phyloP scores from a whole-genome alignment of 2,113 vertebrate genomes.

The Edolisoma coerulescens region DNA sequence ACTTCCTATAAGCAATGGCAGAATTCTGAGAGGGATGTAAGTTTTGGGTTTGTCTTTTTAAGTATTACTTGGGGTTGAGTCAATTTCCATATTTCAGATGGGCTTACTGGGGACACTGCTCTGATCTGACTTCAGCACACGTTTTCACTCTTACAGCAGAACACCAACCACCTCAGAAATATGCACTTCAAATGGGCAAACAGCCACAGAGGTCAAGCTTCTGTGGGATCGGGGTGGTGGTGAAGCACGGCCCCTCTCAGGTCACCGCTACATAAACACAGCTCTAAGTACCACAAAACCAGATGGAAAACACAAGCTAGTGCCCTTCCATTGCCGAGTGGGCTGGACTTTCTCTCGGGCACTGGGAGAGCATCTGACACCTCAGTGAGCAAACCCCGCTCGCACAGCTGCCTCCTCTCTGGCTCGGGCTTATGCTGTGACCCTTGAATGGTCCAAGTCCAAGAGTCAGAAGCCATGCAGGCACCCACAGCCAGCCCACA shows the following conservation, averaged over 20 bases:
- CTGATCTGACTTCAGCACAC: neutral
- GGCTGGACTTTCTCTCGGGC: neutral
- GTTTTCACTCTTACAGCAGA: neutral
- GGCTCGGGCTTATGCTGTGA: neutral
- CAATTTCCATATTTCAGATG: neutral
- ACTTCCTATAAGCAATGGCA: neutral
- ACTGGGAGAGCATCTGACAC: neutral
- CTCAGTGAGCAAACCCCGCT: neutral
- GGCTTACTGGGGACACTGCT: neutral
- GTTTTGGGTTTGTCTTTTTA: neutral
- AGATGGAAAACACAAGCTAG: neutral
- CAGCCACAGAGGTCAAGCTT: neutral
- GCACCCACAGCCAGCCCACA: neutral
- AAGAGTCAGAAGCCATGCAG: fast-evolving
- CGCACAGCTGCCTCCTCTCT: neutral
- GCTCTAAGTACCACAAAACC: neutral
- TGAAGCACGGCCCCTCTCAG: neutral
- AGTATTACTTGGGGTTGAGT: neutral
- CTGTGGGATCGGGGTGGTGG: neutral
- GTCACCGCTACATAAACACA: neutral
- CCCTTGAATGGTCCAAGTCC: neutral
- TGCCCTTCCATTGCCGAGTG: neutral
- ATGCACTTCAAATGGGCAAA: neutral
- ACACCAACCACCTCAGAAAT: neutral
- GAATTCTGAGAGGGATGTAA: neutral